Evolutionary conservation across 2,797 vertebrate genomes (phyloP).

Genomic region (Natrix natrix): DNA sequence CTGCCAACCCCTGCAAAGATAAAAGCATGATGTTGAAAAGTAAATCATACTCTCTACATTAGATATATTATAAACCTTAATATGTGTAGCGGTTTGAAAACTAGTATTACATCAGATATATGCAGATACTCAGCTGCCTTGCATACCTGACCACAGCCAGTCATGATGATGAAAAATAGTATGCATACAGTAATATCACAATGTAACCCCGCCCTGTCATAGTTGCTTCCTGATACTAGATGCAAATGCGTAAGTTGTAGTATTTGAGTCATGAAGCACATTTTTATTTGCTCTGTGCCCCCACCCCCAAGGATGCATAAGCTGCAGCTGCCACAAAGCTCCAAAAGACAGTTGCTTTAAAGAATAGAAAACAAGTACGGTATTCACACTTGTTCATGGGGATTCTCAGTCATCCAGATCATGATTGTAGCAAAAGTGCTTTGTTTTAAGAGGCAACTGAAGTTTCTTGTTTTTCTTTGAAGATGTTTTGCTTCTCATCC

Average conservation of each 20-base stretch:
- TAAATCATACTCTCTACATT: neutral
- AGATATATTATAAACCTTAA: neutral
- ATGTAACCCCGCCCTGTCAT: neutral
- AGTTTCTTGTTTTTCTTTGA: too few species aligned
- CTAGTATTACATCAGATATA: neutral
- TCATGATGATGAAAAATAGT: neutral
- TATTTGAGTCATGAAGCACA: neutral
- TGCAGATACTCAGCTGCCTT: neutral
- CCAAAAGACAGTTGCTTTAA: neutral
- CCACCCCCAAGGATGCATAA: neutral
- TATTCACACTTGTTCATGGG: neutral
- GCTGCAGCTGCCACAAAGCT: neutral
- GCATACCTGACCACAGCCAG: neutral
- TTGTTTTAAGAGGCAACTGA: too few species aligned
- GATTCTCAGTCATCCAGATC: too few species aligned
- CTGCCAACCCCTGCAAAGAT: constrained; percentile 57
- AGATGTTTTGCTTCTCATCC: too few species aligned
- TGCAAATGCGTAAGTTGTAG: neutral
- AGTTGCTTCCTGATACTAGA: neutral
- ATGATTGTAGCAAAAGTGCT: too few species aligned
- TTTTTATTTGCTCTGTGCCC: neutral
- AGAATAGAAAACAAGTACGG: neutral
- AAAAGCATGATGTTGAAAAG: neutral
- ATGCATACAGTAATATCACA: neutral
- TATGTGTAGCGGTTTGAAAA: neutral